Evolutionary conservation across 37 sponge, comb jelly and placozoan genomes (phyloP), one percentile per base, ranked within the genome.

Genomic region (Axinella damicornis): DNA sequence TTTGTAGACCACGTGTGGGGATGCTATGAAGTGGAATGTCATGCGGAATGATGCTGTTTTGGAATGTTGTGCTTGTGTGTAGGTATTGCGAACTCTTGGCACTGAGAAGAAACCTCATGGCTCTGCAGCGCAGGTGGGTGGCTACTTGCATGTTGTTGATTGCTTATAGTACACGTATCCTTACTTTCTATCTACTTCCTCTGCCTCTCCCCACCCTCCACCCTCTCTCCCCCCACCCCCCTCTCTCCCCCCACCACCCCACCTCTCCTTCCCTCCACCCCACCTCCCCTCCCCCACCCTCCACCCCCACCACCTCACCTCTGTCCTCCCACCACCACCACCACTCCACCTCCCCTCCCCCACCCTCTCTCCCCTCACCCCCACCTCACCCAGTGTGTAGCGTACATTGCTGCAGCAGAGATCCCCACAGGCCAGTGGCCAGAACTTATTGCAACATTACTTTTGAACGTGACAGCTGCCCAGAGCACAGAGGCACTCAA

Each of bases 371-470:
- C 9, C 46, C 14, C 25, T 11, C 16, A 25, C 33, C 57, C 53
- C 60, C 31, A 19, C 16, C 57, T 53, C 60, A 18, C 41, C 16
- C 87, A 98, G 92, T 95, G 96, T 88, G 88, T 98, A 31, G 99
- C 99, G 5, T 84, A 91, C 57, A 93, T 98, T 60, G 97, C 95
- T 24, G 82, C 88, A 41, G 93, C 94, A 5, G 99, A 98, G 77
- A 57, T 98, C 22, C 99, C 97, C 18, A 46, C 40, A 19, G 68
- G 57, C 53, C 82, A 82, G 62, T 98, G 97, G 97, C 93, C 92
- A 0, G 95, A 96, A 0, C 76, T 98, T 32, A 90, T 96, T 32
- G 58, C 67, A 13, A 22, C 65, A 0, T 76, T 98, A 18, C 53
- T 86, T 41, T 60, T 30, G 30, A 90, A 92, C 58, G 85, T 92